Evolutionary conservation across 1,140 invertebrate species (phyloP), one percentile per base, ranked within the genome.

Genomic region (Tetramorium simillimum): DNA sequence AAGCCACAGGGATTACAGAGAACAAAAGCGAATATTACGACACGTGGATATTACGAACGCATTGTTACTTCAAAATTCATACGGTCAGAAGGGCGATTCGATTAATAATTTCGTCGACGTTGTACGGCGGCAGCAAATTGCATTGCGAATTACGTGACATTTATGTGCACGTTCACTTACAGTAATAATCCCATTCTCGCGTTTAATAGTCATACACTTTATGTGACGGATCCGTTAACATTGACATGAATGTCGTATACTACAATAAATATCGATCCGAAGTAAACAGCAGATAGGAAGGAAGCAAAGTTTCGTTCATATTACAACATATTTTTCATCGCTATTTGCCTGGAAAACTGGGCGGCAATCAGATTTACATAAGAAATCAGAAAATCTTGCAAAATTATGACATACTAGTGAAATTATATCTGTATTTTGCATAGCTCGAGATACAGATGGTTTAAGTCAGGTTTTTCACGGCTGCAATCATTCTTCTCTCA

Each of bases 31-130:
- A 60, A 58, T 46, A 72, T 82, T 82, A 82, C 78, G 67, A 16
- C 51, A 24, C 3, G 37, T 77, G 43, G 51, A 82, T 87, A 86
- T 86, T 86, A 89, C 69, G 65, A 72, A 53, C 46, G 60, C 58
- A 87, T 89, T 87, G 89, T 90, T 90, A 87, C 86, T 90, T 90
- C 82, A 90, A 87, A 86, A 90, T 90, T 90, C 89, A 89, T 90
- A 89, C 53, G 72, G 85, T 90, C 72, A 87, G 53, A 60, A 82
- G 58, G 58, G 28, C 70, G 14, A 67, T 60, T 78, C 77, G 89
- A 88, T 89, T 89, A 89, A 86, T 87, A 85, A 90, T 89, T 90
- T 87, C 56, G 81, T 78, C 37, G 80, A 63, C 76, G 65, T 46
- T 77, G 53, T 51, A 49, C 85, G n/a, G 58, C 51, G 16, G 56